phyloP scores from a whole-genome alignment of 2,797 vertebrate genomes.

The Megalops cyprinoides region DNA sequence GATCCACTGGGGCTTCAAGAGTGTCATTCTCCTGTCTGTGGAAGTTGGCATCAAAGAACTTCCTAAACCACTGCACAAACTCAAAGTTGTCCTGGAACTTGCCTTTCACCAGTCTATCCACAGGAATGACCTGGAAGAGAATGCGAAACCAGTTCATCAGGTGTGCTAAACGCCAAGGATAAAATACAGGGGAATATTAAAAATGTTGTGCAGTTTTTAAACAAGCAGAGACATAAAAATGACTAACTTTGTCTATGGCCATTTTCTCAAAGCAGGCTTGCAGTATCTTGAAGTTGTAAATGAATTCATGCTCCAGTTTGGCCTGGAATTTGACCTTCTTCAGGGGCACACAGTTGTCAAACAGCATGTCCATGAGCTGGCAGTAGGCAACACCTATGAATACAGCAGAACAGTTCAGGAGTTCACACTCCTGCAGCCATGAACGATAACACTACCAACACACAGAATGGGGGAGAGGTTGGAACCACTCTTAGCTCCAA shows the following conservation, averaged over 20 bases:
- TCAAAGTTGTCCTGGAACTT: conserved; percentile 92
- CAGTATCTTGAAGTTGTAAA: conserved; percentile 86
- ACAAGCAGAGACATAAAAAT: background rate
- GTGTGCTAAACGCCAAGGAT: background rate
- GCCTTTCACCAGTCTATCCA: conserved; percentile 87
- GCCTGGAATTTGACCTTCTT: conserved; percentile 90
- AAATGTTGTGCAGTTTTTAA: background rate
- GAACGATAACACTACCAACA: too few relatives aligned
- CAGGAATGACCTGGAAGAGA: conserved; percentile 78
- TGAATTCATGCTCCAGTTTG: conserved; percentile 85
- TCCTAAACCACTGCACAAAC: conserved; percentile 91
- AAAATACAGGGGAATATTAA: background rate
- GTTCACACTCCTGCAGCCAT: too few relatives aligned
- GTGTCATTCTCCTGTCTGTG: conserved; percentile 87
- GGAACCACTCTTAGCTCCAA: too few relatives aligned
- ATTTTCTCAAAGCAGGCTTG: conserved; percentile 86
- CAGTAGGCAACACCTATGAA: conserved; percentile 81
- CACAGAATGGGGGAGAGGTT: too few relatives aligned
- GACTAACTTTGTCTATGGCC: conserved; percentile 85
- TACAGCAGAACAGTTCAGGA: conserved; percentile 24
- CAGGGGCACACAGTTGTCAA: conserved; percentile 80
- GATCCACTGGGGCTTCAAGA: conserved; percentile 82
- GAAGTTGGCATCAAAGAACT: conserved; percentile 89
- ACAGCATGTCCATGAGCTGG: conserved; percentile 89
- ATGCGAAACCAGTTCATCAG: too few relatives aligned